Conservation (phyloP, 1,140 invertebrate genomes). For the Apis dorsata region DNA sequence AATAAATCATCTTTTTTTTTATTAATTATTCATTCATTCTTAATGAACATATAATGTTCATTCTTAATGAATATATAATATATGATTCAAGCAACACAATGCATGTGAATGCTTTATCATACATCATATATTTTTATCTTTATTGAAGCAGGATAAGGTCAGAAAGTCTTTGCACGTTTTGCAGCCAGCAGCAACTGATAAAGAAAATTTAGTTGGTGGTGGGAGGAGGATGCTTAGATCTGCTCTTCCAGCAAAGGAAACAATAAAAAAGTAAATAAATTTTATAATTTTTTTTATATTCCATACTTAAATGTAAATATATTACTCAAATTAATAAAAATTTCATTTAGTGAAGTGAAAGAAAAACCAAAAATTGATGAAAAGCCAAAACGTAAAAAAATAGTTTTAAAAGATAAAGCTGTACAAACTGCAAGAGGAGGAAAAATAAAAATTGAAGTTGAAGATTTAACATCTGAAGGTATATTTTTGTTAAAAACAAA, state of each 20-base stretch:
- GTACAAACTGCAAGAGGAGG: slow-evolving; percentile 80
- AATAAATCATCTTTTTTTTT: background rate
- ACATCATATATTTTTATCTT: slow-evolving; percentile 41
- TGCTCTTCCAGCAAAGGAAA: slow-evolving; percentile 57
- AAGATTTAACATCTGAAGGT: slow-evolving; percentile 83
- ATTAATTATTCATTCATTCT: background rate
- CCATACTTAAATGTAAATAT: background rate
- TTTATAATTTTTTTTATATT: background rate
- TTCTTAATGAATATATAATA: background rate
- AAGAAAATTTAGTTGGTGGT: slow-evolving; percentile 84
- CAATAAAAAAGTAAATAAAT: slow-evolving; percentile 70
- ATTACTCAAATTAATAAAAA: background rate
- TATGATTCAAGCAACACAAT: background rate
- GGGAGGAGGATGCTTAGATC: slow-evolving; percentile 73
- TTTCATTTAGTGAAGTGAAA: slow-evolving; percentile 61
- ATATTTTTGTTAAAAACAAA: slow-evolving; percentile 27
- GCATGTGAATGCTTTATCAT: background rate
- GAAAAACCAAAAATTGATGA: slow-evolving; percentile 61
- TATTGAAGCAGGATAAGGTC: slow-evolving; percentile 70
- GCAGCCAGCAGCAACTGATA: slow-evolving; percentile 82
- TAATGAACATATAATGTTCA: background rate
- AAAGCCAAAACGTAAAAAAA: slow-evolving; percentile 65
- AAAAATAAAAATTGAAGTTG: slow-evolving; percentile 79
- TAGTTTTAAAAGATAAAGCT: slow-evolving; percentile 79
- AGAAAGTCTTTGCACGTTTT: slow-evolving; percentile 83